Percentiles rank a stretch among this genome's conserved stretches.
Conservation (phyloP, 2,113 vertebrate species). For the Lamprologus callipterus region DNA sequence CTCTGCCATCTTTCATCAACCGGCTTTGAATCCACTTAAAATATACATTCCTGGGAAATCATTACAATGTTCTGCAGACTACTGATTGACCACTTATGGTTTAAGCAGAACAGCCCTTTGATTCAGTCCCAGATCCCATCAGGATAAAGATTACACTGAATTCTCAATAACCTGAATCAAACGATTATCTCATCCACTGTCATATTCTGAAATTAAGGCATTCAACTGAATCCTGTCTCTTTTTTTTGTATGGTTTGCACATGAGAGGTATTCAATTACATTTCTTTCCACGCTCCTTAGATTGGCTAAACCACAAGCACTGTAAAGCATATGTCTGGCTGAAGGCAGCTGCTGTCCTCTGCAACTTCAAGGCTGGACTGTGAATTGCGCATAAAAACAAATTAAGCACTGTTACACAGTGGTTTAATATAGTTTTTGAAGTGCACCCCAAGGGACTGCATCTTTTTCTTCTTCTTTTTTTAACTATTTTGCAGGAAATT, state of each 20-base stretch:
- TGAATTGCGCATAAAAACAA: slow-evolving; percentile 10
- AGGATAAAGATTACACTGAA: not conserved
- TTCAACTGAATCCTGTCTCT: not conserved
- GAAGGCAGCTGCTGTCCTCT: not conserved
- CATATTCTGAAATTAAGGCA: not conserved
- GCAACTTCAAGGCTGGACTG: not conserved
- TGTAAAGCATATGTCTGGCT: not conserved
- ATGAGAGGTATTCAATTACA: not conserved
- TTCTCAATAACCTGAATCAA: not conserved
- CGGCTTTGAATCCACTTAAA: not conserved
- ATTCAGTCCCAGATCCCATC: not conserved
- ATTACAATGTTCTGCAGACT: slow-evolving; percentile 12
- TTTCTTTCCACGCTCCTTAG: not conserved
- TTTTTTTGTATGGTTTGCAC: not conserved
- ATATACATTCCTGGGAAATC: not conserved
- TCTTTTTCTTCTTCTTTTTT: not conserved
- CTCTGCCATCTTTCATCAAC: not conserved
- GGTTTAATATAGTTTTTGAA: slow-evolving; percentile 32
- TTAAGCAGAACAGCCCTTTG: slow-evolving; percentile 8
- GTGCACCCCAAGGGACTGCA: slow-evolving; percentile 2
- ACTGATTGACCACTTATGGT: slow-evolving; percentile 9
- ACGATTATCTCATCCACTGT: not conserved
- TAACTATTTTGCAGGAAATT: slow-evolving; percentile 22
- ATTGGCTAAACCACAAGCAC: not conserved
- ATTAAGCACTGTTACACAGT: slow-evolving; percentile 12